Evolutionary conservation across 2,888 invertebrate genomes (phyloP).

Genomic region (Apamea anceps): DNA sequence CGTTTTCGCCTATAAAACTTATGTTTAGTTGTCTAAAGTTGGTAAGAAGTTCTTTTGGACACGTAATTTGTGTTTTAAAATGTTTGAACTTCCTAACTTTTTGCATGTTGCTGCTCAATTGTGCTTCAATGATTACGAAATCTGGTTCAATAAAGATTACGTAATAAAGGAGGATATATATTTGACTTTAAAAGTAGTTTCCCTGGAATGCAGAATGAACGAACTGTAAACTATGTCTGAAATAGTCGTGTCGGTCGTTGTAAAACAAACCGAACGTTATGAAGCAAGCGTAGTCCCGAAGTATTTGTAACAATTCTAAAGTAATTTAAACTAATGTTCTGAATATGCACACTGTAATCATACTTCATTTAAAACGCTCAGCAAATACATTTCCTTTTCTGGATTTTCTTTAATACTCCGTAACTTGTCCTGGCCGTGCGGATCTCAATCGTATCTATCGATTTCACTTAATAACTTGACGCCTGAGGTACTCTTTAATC

Average conservation of each 20-base stretch:
- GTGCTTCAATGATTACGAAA: conserved; percentile 28
- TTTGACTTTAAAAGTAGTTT: conserved; percentile 48
- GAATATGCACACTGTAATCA: conserved; percentile 12
- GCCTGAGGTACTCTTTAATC: conserved; percentile 42
- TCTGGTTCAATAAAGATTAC: conserved; percentile 36
- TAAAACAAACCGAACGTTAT: conserved; percentile 39
- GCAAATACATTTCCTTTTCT: conserved; percentile 20
- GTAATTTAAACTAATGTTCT: conserved; percentile 31
- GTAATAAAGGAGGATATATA: conserved; percentile 47
- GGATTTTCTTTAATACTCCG: conserved; percentile 13
- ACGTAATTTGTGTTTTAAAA: conserved; percentile 55
- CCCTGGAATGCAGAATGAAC: conserved; percentile 54
- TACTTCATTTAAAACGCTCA: conserved; percentile 14
- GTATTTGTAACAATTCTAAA: conserved; percentile 31
- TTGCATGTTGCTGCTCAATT: conserved; percentile 43
- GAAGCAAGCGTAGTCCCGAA: conserved; percentile 28
- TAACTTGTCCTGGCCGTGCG: conserved; percentile 5
- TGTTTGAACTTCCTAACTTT: conserved; percentile 51
- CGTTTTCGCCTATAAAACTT: conserved; percentile 59
- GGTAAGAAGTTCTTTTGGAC: conserved; percentile 50
- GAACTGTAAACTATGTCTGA: conserved; percentile 53
- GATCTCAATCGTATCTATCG: conserved; percentile 46
- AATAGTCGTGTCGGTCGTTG: conserved; percentile 56
- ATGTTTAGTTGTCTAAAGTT: conserved; percentile 62
- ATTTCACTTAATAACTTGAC: conserved; percentile 55